A percentile compares a stretch with the other conserved stretches of the same genome.
These are phyloP conservation scores for Zaprionus vittiger DNA, from an alignment of 1,140 invertebrate genomes.

Conservation along the genomic window DNA sequence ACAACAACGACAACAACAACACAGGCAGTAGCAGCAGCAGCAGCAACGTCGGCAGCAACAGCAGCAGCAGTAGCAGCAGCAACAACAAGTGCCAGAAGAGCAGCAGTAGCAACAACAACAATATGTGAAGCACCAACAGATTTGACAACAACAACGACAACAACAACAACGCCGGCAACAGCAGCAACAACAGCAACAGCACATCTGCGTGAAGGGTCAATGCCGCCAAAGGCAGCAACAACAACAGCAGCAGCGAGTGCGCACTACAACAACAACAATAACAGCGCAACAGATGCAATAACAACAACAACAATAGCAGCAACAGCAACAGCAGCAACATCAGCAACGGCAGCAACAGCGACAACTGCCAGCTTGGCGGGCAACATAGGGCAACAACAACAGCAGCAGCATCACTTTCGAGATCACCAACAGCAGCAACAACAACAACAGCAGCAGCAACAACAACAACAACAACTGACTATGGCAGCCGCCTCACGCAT, in stretches of 20 bases:
- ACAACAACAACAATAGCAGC: constrained; percentile 20
- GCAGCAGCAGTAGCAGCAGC: constrained; percentile 10
- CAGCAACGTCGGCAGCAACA: constrained; percentile 20
- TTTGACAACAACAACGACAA: constrained; percentile 48
- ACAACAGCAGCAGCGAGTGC: constrained; percentile 10
- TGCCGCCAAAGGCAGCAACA: constrained; percentile 43
- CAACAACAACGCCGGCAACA: constrained; percentile 3
- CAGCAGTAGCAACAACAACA: constrained; percentile 42
- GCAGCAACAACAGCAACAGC: constrained; percentile 22
- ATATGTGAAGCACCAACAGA: constrained; percentile 55
- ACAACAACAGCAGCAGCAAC: constrained; percentile 38
- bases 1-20: constrained; percentile 54
- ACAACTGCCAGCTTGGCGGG: constrained; percentile 12
- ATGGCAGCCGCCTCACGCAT: constrained; percentile 90
- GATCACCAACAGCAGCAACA: constrained; percentile 34
- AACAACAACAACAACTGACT: constrained; percentile 85
- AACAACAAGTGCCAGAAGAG: constrained; percentile 22
- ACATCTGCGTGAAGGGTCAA: constrained; percentile 41
- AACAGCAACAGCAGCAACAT: constrained; percentile 27
- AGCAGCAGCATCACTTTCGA: constrained; percentile 28
- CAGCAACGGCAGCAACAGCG: constrained; percentile 8
- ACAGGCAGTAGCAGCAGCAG: constrained; percentile 52
- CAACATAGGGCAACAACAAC: constrained; percentile 7
- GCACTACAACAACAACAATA: constrained; percentile 19
- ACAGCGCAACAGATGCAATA: constrained; percentile 15